These are phyloP conservation scores for Macropis europaea DNA, from an alignment of 2,888 invertebrate species.

Conservation along the genomic window DNA sequence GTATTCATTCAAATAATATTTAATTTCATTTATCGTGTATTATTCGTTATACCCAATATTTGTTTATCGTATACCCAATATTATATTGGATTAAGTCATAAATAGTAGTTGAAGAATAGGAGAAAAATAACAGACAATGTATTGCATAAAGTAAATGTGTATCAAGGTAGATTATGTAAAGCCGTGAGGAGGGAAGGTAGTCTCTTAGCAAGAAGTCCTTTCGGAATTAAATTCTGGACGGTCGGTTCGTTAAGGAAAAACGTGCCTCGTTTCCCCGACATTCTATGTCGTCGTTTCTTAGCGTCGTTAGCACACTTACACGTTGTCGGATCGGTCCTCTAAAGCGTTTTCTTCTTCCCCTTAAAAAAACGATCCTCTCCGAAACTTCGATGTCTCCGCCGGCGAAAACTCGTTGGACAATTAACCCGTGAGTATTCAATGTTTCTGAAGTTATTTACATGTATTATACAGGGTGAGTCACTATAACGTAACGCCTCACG, in stretches of 20 bases:
- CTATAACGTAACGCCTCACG: not conserved
- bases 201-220: constrained; percentile 29
- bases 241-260: constrained; percentile 51
- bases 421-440: constrained; percentile 43
- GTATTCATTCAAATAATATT: too few relatives aligned
- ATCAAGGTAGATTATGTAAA: constrained; percentile 36
- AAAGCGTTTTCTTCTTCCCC: constrained; percentile 1
- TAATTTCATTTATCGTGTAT: too few relatives aligned
- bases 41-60: too few relatives aligned
- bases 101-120: too few relatives aligned
- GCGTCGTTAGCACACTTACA: constrained; percentile 41
- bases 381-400: not conserved
- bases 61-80: too few relatives aligned
- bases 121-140: too few relatives aligned
- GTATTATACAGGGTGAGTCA: not conserved
- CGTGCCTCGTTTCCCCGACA: constrained; percentile 40
- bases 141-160: too few relatives aligned
- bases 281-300: constrained; percentile 19
- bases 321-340: constrained; percentile 30
- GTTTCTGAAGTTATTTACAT: too few relatives aligned
- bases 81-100: too few relatives aligned
- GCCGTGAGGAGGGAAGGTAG: constrained; percentile 7
- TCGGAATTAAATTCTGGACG: constrained; percentile 46
- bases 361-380: not conserved
- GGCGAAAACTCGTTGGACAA: constrained; percentile 12